phyloP scores from a whole-genome alignment of 2,113 vertebrate species.

The Hemichromis elongatus region DNA sequence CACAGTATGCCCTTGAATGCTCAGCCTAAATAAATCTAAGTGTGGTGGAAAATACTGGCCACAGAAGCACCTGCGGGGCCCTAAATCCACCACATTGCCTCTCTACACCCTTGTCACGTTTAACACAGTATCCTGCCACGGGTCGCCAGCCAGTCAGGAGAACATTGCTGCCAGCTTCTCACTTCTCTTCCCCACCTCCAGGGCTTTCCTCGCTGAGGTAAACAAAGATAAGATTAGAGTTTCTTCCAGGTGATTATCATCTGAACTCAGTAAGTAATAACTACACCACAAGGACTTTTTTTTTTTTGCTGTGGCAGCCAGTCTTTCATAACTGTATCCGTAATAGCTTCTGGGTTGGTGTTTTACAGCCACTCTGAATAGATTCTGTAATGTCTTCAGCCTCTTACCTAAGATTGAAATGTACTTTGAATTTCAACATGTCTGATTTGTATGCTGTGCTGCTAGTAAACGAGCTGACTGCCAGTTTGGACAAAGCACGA shows the following conservation, averaged over 20 bases:
- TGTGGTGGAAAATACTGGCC: neutral
- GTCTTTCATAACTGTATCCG: neutral
- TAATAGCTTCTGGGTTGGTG: neutral
- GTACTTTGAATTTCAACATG: slow-evolving; percentile 25
- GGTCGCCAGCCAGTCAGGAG: slow-evolving; percentile 43
- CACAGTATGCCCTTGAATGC: neutral
- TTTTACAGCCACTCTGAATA: slow-evolving; percentile 9
- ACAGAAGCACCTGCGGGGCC: slow-evolving; percentile 10
- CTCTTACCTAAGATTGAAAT: slow-evolving; percentile 4
- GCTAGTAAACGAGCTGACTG: neutral
- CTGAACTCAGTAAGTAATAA: neutral
- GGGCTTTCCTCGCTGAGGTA: slow-evolving; percentile 29
- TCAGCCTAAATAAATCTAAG: neutral
- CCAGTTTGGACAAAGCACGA: neutral
- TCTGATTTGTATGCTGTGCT: slow-evolving; percentile 29
- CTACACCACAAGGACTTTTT: neutral
- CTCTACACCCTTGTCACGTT: slow-evolving; percentile 59
- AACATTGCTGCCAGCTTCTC: slow-evolving; percentile 24
- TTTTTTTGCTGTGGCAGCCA: neutral
- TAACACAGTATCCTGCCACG: slow-evolving; percentile 37
- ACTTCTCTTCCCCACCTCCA: neutral
- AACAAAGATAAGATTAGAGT: slow-evolving; percentile 25
- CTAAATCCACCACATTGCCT: slow-evolving; percentile 18
- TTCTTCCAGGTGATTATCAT: slow-evolving; percentile 33
- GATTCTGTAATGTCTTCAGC: neutral